Evolutionary conservation across 2,888 invertebrate species (phyloP).

Genomic region (Caenorhabditis japonica): DNA sequence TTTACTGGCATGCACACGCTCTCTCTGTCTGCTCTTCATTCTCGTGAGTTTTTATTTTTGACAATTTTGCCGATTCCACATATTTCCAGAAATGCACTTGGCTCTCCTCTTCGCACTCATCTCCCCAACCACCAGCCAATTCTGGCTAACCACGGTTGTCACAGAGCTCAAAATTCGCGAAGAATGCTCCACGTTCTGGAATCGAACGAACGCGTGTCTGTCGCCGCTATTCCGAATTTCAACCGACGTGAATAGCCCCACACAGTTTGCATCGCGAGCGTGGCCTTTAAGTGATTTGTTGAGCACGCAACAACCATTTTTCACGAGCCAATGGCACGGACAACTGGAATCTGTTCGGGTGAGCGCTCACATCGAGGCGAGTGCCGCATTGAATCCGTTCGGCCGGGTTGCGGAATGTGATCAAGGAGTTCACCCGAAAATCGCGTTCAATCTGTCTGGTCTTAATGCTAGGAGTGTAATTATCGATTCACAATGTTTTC

Average conservation of each 20-base stretch:
- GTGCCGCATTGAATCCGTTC: slow-evolving; percentile 40
- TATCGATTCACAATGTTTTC: slow-evolving; percentile 42
- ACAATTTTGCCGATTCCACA: no score
- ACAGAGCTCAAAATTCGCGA: slow-evolving; percentile 39
- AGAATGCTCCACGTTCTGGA: slow-evolving; percentile 39
- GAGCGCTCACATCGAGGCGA: slow-evolving; percentile 33
- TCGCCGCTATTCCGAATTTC: slow-evolving; percentile 28
- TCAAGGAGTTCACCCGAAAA: slow-evolving; percentile 37
- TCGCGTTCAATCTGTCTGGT: slow-evolving; percentile 21
- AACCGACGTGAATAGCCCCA: slow-evolving; percentile 21
- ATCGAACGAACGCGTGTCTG: slow-evolving; percentile 20
- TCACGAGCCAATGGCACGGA: slow-evolving; percentile 39
- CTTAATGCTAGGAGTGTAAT: slow-evolving; percentile 17
- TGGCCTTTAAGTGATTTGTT: slow-evolving; percentile 19
- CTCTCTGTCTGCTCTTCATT: background rate
- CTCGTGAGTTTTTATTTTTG: no score
- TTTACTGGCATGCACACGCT: no score
- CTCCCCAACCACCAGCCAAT: background rate
- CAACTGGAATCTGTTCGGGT: slow-evolving; percentile 16
- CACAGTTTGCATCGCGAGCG: slow-evolving; percentile 28
- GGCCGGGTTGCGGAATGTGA: slow-evolving; percentile 41
- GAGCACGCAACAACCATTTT: slow-evolving; percentile 18
- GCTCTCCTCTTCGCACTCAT: background rate
- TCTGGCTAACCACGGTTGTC: slow-evolving; percentile 43
- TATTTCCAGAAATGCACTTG: slow-evolving; percentile 11